Percentiles rank a stretch among this genome's conserved stretches.
Evolutionary conservation across 1,140 invertebrate genomes (phyloP).

Genomic region (Neoseiulus cucumeris): DNA sequence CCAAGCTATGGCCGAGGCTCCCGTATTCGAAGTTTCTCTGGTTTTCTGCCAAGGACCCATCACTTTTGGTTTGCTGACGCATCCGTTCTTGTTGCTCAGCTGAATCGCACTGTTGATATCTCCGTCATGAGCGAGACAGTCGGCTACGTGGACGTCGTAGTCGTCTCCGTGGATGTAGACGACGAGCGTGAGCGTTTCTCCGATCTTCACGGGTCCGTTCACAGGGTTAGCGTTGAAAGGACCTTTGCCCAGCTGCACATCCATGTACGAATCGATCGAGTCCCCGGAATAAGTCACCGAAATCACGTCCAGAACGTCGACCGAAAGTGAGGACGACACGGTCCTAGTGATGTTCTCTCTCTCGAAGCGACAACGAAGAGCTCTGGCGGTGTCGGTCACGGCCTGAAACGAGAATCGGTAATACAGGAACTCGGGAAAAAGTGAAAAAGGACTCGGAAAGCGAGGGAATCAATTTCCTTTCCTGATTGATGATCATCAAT

Average conservation of each 20-base stretch:
- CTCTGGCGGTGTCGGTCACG: conserved; percentile 3
- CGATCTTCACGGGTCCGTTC: conserved; percentile 55
- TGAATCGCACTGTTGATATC: conserved; percentile 39
- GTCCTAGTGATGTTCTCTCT: conserved; percentile 49
- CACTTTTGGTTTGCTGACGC: conserved; percentile 55
- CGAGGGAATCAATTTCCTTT: no score
- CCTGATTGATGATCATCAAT: no score
- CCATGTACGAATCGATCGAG: conserved; percentile 52
- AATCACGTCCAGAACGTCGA: conserved; percentile 57
- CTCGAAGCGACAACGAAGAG: conserved; percentile 10
- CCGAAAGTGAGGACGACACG: conserved; percentile 46
- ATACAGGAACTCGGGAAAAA: neutral
- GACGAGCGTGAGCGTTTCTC: conserved; percentile 57
- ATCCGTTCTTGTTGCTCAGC: conserved; percentile 47
- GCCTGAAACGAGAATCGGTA: neutral
- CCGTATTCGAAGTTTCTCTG: conserved; percentile 44
- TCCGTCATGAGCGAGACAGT: conserved; percentile 49
- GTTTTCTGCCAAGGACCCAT: conserved; percentile 61
- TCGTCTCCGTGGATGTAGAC: conserved; percentile 53
- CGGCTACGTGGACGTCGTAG: conserved; percentile 49
- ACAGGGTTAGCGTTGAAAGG: conserved; percentile 47
- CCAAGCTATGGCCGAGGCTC: conserved; percentile 54
- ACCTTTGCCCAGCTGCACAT: conserved; percentile 51
- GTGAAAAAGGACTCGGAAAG: neutral
- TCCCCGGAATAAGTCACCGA: conserved; percentile 61